Conservation (phyloP, 2,113 vertebrate species). For the Alethe diademata region DNA sequence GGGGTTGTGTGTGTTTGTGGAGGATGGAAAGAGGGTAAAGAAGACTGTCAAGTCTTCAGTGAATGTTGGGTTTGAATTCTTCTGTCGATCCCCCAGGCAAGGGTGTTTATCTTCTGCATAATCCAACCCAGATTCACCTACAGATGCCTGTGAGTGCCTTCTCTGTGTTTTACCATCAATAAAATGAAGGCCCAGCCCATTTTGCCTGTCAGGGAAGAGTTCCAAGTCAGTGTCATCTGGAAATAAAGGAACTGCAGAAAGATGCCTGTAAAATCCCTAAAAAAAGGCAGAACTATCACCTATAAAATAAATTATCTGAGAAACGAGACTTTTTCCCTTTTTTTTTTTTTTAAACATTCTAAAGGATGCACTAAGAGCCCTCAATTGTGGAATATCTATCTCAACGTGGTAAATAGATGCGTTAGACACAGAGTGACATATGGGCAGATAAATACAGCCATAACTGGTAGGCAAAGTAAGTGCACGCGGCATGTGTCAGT, state of each 20-base stretch:
- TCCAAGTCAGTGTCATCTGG: conserved; percentile 23
- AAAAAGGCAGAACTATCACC: conserved; percentile 4
- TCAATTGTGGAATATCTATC: conserved; percentile 57
- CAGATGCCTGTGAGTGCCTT: neutral
- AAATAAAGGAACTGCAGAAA: conserved; percentile 23
- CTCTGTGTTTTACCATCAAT: conserved; percentile 2
- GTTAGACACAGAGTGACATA: conserved; percentile 46
- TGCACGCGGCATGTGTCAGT: conserved; percentile 9
- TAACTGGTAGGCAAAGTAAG: conserved; percentile 55
- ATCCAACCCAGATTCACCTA: conserved; percentile 26
- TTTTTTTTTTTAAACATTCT: neutral
- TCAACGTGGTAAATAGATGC: conserved; percentile 32
- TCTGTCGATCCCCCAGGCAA: neutral
- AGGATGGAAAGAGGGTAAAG: neutral
- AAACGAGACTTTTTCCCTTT: neutral
- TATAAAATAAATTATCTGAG: conserved; percentile 50
- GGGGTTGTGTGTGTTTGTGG: neutral
- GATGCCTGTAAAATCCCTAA: neutral
- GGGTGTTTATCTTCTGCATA: neutral
- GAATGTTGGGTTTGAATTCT: neutral
- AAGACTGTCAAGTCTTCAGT: neutral
- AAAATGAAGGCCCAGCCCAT: neutral
- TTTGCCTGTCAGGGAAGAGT: conserved; percentile 16
- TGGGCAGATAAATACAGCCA: conserved; percentile 56
- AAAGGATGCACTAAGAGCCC: conserved; percentile 46